Evolutionary conservation across 2,113 vertebrate genomes (phyloP).

Genomic region (Mirounga angustirostris): DNA sequence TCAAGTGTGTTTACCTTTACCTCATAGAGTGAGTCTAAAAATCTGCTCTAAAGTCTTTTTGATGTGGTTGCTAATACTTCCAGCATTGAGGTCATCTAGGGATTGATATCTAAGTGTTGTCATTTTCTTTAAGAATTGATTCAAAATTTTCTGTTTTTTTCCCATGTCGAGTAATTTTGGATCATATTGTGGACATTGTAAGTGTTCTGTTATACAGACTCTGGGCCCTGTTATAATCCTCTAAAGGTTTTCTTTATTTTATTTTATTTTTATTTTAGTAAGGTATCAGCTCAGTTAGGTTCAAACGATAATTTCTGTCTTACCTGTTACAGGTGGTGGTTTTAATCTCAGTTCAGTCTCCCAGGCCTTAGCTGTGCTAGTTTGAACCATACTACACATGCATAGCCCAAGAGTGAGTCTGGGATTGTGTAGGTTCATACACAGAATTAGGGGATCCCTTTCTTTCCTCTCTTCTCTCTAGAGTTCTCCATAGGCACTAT

Average conservation of each 20-base stretch:
- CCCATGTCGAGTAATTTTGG: not conserved
- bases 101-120: not conserved
- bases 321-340: not conserved
- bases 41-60: not conserved
- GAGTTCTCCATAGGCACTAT: not conserved
- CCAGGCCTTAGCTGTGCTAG: not conserved
- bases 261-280: constrained; percentile 51
- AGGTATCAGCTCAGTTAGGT: not conserved
- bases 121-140: not conserved
- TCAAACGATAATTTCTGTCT: not conserved
- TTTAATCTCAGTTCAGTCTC: constrained; percentile 4
- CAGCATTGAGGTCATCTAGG: not conserved
- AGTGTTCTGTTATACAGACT: not conserved
- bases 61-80: not conserved
- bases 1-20: not conserved
- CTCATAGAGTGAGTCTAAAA: not conserved
- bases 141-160: not conserved
- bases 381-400: not conserved
- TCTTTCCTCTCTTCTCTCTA: not conserved
- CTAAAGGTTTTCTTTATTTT: not conserved
- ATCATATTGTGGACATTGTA: not conserved
- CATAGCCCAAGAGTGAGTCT: not conserved
- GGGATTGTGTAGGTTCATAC: not conserved
- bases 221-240: not conserved
- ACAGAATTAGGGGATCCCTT: not conserved